These are phyloP conservation scores for Theretra japonica DNA, from an alignment of 2,888 invertebrate genomes.

Conservation along the genomic window DNA sequence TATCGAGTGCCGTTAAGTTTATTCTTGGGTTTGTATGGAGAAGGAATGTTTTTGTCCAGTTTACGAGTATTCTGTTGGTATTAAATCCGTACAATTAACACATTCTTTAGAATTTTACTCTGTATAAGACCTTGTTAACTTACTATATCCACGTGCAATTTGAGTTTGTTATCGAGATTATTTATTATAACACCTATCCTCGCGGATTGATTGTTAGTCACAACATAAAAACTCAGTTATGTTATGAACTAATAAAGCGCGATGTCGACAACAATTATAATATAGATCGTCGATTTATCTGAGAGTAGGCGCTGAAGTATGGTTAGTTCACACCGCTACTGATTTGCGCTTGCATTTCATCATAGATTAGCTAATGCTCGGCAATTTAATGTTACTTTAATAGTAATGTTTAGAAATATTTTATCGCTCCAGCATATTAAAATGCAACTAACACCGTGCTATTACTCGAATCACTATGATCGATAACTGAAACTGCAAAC, in stretches of 20 bases:
- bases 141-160: too few species aligned
- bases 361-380: slow-evolving; percentile 22
- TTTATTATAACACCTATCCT: too few species aligned
- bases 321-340: slow-evolving; percentile 44
- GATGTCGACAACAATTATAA: neutral
- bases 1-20: slow-evolving; percentile 25
- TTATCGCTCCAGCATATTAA: neutral
- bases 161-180: too few species aligned
- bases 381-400: slow-evolving; percentile 14
- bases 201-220: too few species aligned
- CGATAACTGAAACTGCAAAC: slow-evolving; percentile 19
- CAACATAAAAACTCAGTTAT: neutral
- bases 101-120: neutral
- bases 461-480: slow-evolving; percentile 12
- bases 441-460: neutral
- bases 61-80: neutral
- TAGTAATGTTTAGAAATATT: slow-evolving; percentile 9
- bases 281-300: slow-evolving; percentile 29
- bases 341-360: slow-evolving; percentile 33
- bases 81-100: neutral
- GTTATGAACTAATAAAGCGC: neutral
- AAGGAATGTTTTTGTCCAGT: neutral
- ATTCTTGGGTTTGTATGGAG: slow-evolving; percentile 14
- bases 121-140: too few species aligned
- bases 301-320: slow-evolving; percentile 50